Percentiles rank a stretch among this genome's conserved stretches.
Conservation (phyloP, 2,113 vertebrate species). For the Rhea pennata region DNA sequence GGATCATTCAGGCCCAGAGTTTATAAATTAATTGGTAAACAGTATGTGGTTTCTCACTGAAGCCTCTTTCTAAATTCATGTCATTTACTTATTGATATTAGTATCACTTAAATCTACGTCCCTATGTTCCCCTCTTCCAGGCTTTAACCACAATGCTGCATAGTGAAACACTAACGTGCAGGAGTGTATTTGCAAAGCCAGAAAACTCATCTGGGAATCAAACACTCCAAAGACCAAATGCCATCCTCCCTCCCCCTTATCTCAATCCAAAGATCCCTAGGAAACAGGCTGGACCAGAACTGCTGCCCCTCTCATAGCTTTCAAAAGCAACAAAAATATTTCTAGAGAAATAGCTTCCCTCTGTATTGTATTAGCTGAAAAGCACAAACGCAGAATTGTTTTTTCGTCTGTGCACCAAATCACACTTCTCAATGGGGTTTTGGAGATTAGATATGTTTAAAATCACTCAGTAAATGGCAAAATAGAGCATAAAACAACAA, state of each 20-base stretch:
- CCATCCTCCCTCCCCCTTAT: neutral
- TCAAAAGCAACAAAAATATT: neutral
- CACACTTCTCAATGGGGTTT: neutral
- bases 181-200: neutral
- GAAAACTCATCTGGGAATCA: conserved; percentile 1
- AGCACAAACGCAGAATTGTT: neutral
- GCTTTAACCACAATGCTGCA: neutral
- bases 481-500: conserved; percentile 45
- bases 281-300: neutral
- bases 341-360: conserved; percentile 9
- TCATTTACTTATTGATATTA: conserved; percentile 29
- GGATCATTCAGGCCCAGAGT: neutral
- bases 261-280: neutral
- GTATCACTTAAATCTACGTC: neutral
- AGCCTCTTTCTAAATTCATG: neutral
- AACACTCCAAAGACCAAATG: neutral
- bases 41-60: neutral
- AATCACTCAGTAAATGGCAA: conserved; percentile 39
- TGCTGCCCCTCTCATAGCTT: neutral
- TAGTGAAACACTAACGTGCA: neutral
- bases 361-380: neutral
- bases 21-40: neutral
- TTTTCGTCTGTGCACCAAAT: neutral
- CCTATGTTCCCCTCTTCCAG: neutral
- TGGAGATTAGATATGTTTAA: conserved; percentile 7